phyloP scores from a whole-genome alignment of 2,888 invertebrate species.

The Oscheius onirici region DNA sequence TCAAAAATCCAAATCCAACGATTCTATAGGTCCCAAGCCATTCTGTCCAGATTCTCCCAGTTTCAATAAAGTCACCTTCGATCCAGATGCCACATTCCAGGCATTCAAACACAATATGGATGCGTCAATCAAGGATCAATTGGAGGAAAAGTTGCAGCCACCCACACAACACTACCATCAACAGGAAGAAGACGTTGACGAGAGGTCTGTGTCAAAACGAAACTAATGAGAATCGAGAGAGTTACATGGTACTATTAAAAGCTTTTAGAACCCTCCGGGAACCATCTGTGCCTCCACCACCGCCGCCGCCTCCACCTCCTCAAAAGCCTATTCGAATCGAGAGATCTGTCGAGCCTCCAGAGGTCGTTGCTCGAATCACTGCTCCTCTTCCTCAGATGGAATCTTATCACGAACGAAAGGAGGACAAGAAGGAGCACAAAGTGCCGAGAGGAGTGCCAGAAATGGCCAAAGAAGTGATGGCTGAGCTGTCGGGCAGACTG shows the following conservation, averaged over 20 bases:
- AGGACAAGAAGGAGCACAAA: neutral
- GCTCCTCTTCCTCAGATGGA: neutral
- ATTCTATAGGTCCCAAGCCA: neutral
- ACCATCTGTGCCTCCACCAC: conserved; percentile 51
- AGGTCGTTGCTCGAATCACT: conserved; percentile 4
- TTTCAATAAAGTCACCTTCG: conserved; percentile 32
- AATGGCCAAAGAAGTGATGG: conserved; percentile 30
- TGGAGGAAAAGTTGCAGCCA: conserved; percentile 1
- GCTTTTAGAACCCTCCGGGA: conserved; percentile 38
- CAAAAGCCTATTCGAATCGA: conserved; percentile 42
- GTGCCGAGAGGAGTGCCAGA: conserved; percentile 19
- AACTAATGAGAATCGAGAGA: neutral
- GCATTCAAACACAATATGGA: conserved; percentile 14
- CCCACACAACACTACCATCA: neutral
- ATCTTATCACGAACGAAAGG: neutral
- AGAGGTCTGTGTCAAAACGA: neutral
- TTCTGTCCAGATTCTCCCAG: conserved; percentile 24
- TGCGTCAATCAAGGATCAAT: conserved; percentile 7
- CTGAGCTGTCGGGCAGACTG: conserved; percentile 33
- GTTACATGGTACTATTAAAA: neutral
- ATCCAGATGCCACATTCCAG: conserved; percentile 12
- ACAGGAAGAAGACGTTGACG: conserved; percentile 18
- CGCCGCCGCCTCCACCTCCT: conserved; percentile 58
- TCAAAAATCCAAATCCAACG: too few relatives aligned
- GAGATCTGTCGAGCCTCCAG: conserved; percentile 16